phyloP scores from a whole-genome alignment of 1,140 invertebrate genomes.

The Penaeus indicus region DNA sequence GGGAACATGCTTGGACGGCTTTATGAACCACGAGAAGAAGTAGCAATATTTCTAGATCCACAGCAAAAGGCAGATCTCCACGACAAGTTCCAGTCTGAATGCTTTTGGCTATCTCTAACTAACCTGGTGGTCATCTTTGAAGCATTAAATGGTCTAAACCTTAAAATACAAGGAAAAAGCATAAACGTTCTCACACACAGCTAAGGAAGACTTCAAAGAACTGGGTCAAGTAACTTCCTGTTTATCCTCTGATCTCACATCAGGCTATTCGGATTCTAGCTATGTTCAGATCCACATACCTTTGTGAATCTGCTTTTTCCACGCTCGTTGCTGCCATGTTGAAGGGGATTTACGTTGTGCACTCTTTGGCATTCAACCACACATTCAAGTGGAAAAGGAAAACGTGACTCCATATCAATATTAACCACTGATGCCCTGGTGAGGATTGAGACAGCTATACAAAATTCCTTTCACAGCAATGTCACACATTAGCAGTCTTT shows the following conservation, averaged over 20 bases:
- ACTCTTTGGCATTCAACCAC: no score
- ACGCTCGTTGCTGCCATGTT: no score
- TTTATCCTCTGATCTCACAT: slow-evolving; percentile 24
- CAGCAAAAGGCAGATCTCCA: slow-evolving; percentile 38
- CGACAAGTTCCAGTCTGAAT: slow-evolving; percentile 37
- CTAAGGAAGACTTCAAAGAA: slow-evolving; percentile 39
- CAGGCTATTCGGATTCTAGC: neutral
- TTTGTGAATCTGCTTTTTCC: no score
- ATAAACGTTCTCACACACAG: slow-evolving; percentile 6
- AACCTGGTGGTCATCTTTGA: slow-evolving; percentile 42
- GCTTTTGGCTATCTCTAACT: slow-evolving; percentile 36
- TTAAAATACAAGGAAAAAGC: slow-evolving; percentile 36
- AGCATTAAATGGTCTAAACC: slow-evolving; percentile 29
- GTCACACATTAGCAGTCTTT: no score
- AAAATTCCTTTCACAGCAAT: no score
- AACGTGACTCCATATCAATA: no score
- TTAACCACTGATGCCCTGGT: no score
- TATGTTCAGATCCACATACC: no score
- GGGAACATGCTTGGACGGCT: slow-evolving; percentile 24
- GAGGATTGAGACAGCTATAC: no score
- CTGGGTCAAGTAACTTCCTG: slow-evolving; percentile 36
- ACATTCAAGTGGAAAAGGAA: no score
- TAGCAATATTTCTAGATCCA: slow-evolving; percentile 46
- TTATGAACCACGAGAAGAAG: slow-evolving; percentile 39
- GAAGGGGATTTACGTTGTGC: no score